phyloP scores from a whole-genome alignment of 2,797 vertebrate genomes.

The Hyperoplus lanceolatus region DNA sequence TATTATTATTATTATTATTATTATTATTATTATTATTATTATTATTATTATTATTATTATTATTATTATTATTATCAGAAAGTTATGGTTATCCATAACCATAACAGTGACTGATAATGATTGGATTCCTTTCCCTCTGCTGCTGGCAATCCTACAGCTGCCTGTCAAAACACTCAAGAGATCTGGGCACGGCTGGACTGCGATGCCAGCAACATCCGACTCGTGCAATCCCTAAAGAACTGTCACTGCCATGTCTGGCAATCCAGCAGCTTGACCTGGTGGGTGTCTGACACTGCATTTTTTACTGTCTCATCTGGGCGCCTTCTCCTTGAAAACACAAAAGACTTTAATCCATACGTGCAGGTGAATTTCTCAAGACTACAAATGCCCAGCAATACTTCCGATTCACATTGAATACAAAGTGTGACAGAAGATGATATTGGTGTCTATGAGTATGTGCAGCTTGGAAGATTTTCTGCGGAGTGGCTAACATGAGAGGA shows the following conservation, averaged over 20 bases:
- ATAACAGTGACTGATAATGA: conserved; percentile 50
- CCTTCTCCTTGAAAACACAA: conserved; percentile 25
- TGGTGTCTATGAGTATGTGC: conserved; percentile 22
- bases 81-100: conserved; percentile 20
- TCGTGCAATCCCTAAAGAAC: conserved; percentile 67
- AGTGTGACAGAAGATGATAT: conserved; percentile 18
- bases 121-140: conserved; percentile 42
- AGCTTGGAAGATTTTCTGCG: conserved; percentile 50
- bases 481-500: conserved; percentile 50
- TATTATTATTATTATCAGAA: too few relatives aligned
- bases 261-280: conserved; percentile 48
- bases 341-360: conserved; percentile 22
- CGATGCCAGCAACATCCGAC: conserved; percentile 72
- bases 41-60: too few relatives aligned
- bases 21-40: too few relatives aligned
- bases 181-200: conserved; percentile 55
- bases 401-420: not conserved
- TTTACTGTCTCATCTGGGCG: conserved; percentile 43
- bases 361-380: conserved; percentile 22
- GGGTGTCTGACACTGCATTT: conserved; percentile 65
- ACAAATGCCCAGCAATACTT: conserved; percentile 10
- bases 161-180: conserved; percentile 70
- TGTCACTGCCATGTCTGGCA: conserved; percentile 56
- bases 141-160: conserved; percentile 51
- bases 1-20: too few relatives aligned